Conservation (phyloP, 2,797 vertebrate genomes). For the Propithecus perrieri region DNA sequence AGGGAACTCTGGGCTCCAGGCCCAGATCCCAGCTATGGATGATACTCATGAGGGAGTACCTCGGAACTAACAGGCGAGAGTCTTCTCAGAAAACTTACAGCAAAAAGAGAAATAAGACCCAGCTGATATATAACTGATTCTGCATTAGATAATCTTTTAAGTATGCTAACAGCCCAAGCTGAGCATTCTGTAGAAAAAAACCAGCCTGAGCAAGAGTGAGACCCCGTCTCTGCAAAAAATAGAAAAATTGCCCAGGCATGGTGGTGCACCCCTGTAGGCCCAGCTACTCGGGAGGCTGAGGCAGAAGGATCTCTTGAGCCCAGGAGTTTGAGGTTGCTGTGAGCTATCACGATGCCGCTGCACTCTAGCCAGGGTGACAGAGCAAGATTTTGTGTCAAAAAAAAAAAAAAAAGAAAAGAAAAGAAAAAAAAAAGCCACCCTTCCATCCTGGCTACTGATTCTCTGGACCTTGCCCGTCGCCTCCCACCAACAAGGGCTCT, state of each 20-base stretch:
- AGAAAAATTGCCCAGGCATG: background rate
- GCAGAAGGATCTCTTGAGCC: background rate
- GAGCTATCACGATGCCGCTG: background rate
- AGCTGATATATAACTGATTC: background rate
- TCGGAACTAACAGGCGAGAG: background rate
- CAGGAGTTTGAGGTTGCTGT: background rate
- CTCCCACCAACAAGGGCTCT: background rate
- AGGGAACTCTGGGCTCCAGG: background rate
- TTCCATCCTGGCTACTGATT: conserved; percentile 1
- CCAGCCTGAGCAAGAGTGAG: background rate
- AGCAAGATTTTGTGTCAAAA: no score
- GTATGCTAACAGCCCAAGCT: background rate
- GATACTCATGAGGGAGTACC: background rate
- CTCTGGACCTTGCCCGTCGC: background rate
- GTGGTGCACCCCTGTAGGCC: background rate
- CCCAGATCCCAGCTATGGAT: background rate
- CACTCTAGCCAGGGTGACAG: no score
- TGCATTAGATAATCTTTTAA: conserved; percentile 14
- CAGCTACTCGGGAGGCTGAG: background rate
- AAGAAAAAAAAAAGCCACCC: background rate
- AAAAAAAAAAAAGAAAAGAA: no score
- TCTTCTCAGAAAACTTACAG: background rate
- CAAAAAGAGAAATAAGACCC: background rate
- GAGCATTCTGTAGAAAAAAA: conserved; percentile 12
- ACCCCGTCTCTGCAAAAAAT: background rate